Percentiles rank a stretch among this genome's conserved stretches.
Conservation (phyloP, 2,888 invertebrate species). For the Caenorhabditis sp. region DNA sequence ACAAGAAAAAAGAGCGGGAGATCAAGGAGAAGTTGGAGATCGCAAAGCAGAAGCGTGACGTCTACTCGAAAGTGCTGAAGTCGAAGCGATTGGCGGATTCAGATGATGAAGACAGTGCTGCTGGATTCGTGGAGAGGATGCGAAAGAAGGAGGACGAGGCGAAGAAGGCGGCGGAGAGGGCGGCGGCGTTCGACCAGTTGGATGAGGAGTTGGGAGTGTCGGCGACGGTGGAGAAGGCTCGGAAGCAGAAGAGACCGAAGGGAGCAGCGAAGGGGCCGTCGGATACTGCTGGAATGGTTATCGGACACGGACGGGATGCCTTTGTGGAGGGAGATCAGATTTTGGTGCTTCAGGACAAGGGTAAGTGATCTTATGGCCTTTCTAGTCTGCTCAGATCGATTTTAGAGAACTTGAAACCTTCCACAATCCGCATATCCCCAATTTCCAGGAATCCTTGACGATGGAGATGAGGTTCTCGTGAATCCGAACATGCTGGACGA, state of each 20-base stretch:
- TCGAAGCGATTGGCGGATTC: conserved; percentile 77
- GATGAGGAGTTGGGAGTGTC: conserved; percentile 95
- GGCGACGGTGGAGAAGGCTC: conserved; percentile 90
- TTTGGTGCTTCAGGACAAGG: conserved; percentile 93
- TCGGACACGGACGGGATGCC: conserved; percentile 88
- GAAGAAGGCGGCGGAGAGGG: conserved; percentile 91
- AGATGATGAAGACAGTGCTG: conserved; percentile 72
- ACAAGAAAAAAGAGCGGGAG: conserved; percentile 90
- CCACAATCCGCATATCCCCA: no score
- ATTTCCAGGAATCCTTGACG: conserved; percentile 88
- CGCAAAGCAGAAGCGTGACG: conserved; percentile 89
- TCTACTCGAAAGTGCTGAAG: conserved; percentile 86
- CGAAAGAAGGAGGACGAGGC: conserved; percentile 90
- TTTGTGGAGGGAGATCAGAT: conserved; percentile 87
- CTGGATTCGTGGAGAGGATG: conserved; percentile 90
- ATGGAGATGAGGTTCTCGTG: conserved; percentile 91
- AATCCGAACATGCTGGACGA: conserved; percentile 86
- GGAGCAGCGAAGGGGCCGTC: conserved; percentile 27
- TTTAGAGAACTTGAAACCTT: no score
- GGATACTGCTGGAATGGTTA: conserved; percentile 88
- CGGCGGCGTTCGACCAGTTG: conserved; percentile 94
- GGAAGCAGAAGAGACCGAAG: conserved; percentile 83
- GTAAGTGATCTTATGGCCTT: not conserved
- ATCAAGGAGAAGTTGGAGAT: conserved; percentile 89
- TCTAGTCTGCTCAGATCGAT: no score